Evolutionary conservation across 2,888 invertebrate species (phyloP).

Genomic region (Drosophila stalkeri): DNA sequence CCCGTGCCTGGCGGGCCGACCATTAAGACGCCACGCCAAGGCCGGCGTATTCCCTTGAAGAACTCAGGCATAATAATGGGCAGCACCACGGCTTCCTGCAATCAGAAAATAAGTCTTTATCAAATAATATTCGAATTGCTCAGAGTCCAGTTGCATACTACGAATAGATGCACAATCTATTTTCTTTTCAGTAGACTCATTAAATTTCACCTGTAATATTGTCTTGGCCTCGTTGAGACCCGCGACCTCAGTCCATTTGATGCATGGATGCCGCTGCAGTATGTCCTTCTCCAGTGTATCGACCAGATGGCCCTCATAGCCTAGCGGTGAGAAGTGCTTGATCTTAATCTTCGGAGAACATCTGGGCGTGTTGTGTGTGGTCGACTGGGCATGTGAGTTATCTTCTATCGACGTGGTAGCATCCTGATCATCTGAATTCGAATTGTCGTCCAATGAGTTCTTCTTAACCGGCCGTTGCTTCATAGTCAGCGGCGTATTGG

Average conservation of each 20-base stretch:
- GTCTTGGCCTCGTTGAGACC: slow-evolving; percentile 91
- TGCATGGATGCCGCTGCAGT: slow-evolving; percentile 91
- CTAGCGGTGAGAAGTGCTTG: slow-evolving; percentile 86
- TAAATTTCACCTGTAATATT: slow-evolving; percentile 86
- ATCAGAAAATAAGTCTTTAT: background rate
- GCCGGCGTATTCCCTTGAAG: slow-evolving; percentile 93
- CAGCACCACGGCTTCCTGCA: slow-evolving; percentile 93
- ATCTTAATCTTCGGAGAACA: slow-evolving; percentile 83
- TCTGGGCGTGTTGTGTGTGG: slow-evolving; percentile 81
- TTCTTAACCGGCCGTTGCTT: slow-evolving; percentile 83
- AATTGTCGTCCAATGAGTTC: slow-evolving; percentile 85
- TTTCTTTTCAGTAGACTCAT: background rate
- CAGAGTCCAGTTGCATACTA: background rate
- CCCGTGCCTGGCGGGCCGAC: slow-evolving; percentile 89
- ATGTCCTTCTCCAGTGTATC: slow-evolving; percentile 94
- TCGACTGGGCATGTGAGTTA: slow-evolving; percentile 78
- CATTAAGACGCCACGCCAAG: slow-evolving; percentile 88
- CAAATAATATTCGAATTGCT: background rate
- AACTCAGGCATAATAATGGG: slow-evolving; percentile 95
- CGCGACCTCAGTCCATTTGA: slow-evolving; percentile 92
- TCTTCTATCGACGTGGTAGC: slow-evolving; percentile 85
- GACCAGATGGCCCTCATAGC: slow-evolving; percentile 91
- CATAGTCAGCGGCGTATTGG: slow-evolving; percentile 84
- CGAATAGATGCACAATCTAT: too few species aligned
- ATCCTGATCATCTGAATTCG: slow-evolving; percentile 85